These are phyloP conservation scores for Cladorhizidae sp. DNA, from an alignment of 37 sponge, comb jelly and placozoan genomes.

Conservation along the genomic window DNA sequence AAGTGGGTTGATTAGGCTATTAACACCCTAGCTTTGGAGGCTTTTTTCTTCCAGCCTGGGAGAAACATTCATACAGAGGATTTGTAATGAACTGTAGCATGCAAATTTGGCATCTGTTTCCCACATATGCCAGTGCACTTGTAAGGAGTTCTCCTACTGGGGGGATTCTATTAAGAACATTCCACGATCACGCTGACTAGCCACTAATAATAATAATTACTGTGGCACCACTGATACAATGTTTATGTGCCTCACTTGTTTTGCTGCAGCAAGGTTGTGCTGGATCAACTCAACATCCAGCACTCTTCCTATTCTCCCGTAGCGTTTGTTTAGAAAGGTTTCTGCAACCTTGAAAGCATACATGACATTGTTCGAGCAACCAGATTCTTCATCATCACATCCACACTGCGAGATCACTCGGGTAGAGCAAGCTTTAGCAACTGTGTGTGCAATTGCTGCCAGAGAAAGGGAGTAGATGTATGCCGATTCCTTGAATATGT, in stretches of 20 bases:
- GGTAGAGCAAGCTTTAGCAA: slow-evolving; percentile 35
- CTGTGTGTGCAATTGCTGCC: slow-evolving; percentile 49
- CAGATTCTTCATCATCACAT: not conserved
- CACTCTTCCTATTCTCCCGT: not conserved
- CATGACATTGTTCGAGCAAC: slow-evolving; percentile 29
- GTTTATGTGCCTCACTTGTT: slow-evolving; percentile 12
- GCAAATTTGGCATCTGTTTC: too few species aligned
- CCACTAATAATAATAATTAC: not conserved
- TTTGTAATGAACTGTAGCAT: too few species aligned
- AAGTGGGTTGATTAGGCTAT: too few species aligned
- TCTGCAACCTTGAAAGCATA: slow-evolving; percentile 30
- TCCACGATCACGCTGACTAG: too few species aligned
- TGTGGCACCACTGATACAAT: too few species aligned
- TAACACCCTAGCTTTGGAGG: too few species aligned
- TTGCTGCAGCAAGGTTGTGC: slow-evolving; percentile 20
- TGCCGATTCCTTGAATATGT: slow-evolving; percentile 28
- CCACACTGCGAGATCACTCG: not conserved
- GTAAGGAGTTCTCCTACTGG: too few species aligned
- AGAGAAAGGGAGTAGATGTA: slow-evolving; percentile 45
- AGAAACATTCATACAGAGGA: too few species aligned
- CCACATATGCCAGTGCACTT: too few species aligned
- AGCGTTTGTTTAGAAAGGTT: slow-evolving; percentile 10
- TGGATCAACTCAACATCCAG: not conserved
- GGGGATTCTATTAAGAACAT: too few species aligned
- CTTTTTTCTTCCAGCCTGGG: too few species aligned